Percentiles rank a stretch among this genome's conserved stretches.
Evolutionary conservation across 2,113 vertebrate genomes (phyloP).

Genomic region (Oryzias javanicus): DNA sequence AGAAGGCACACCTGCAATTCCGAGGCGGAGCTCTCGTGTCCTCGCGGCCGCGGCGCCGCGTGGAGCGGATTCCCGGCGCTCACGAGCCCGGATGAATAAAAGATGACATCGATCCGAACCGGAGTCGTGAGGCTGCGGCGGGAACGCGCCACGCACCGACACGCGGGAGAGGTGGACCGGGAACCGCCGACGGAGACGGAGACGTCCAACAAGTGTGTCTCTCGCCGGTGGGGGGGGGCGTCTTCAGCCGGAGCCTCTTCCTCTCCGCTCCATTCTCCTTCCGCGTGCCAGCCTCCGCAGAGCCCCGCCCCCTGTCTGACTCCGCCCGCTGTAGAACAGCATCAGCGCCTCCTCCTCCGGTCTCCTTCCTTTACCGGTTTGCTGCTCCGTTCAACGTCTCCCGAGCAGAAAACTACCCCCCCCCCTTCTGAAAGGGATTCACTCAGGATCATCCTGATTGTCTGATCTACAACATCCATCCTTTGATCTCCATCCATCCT

Average conservation of each 20-base stretch:
- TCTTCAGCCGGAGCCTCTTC: conserved; percentile 23
- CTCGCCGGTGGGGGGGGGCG: not conserved
- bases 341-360: not conserved
- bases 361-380: not conserved
- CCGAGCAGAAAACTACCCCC: no score
- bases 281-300: conserved; percentile 48
- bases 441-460: no score
- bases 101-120: conserved; percentile 22
- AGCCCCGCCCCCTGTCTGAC: conserved; percentile 53
- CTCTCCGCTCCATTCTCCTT: conserved; percentile 42
- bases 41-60: conserved; percentile 47
- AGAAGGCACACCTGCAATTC: not conserved
- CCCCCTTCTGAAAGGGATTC: no score
- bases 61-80: conserved; percentile 7
- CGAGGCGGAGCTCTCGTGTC: conserved; percentile 27
- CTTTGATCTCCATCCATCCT: no score
- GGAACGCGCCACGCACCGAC: not conserved
- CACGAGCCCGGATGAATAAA: conserved; percentile 23
- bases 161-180: not conserved
- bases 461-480: no score
- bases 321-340: no score
- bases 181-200: not conserved
- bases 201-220: conserved; percentile 49
- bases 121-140: not conserved
- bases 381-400: not conserved